Base-by-base conservation (phyloP, 2,797 vertebrate species). In the Nothura maculosa region DNA sequence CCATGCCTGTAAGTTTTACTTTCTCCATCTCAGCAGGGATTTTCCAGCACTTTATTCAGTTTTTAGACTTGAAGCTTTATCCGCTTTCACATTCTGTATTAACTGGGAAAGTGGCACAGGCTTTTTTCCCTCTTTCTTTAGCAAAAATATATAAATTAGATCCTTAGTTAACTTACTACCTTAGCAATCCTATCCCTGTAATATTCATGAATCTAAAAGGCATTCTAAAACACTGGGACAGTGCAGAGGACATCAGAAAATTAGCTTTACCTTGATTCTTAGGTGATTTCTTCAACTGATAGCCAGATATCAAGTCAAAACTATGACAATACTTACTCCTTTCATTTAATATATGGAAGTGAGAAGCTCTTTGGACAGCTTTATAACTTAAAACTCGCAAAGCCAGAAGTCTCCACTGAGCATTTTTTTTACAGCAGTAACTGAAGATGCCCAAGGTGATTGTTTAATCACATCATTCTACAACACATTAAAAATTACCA, bases 371-470 rank as follows among this genome's bases (percentile, higher is more conserved):
- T 67, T 48, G 80, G 72, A 74, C 25, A 40, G 88, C 24, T 63
- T 28, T 70, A 12, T 1, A 28, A 78, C 72, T 83, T 75, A 72
- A 83, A 87, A 3, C 5, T 73, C 75, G 83, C 32, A 28, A 19
- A 83, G 66, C 40, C 48, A 70, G 25, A 87, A 16, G 10, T 40
- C 50, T 73, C 47, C 57, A 87, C 60, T 40, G 81, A 43, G 81
- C 34, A 43, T 66, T 87, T 93, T 87, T 93, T 90, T 94, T 66
- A 80, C 63, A 87, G 54, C 47, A 60, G 48, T 67, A 90, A 67
- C 45, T 83, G 82, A 89, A 85, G 62, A 83, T 75, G 66, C 77
- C 60, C 48, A 72, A 87, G 66, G 43, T 85, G 60, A 48, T 74
- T 92, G 36, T 67, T 96, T 89, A 89, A 89, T 87, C 64, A 85